Evolutionary conservation across 2,888 invertebrate genomes (phyloP).

Genomic region (Brachylomia viminalis): DNA sequence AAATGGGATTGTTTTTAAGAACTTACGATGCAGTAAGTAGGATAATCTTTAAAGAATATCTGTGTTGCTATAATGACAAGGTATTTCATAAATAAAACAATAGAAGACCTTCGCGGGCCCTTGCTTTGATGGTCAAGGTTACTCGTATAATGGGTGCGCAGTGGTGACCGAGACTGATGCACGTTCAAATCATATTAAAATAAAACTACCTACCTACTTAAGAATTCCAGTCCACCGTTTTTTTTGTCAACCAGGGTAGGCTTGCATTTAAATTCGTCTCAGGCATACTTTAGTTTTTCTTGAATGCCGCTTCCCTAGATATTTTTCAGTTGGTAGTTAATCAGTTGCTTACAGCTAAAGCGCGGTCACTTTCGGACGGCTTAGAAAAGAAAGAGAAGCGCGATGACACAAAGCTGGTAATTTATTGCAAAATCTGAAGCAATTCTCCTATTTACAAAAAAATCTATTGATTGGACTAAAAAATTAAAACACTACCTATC

Average conservation of each 20-base stretch:
- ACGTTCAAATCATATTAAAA: conserved; percentile 13
- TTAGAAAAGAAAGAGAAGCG: too few species aligned
- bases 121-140: conserved; percentile 57
- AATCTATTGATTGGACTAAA: too few species aligned
- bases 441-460: too few species aligned
- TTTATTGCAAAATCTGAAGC: too few species aligned
- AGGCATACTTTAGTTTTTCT: conserved; percentile 2
- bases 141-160: conserved; percentile 17
- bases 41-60: conserved; percentile 20
- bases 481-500: too few species aligned
- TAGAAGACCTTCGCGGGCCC: conserved; percentile 58
- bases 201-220: background rate
- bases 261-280: conserved; percentile 20
- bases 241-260: conserved; percentile 18
- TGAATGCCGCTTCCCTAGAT: background rate
- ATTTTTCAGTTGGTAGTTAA: conserved; percentile 11
- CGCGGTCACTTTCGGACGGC: too few species aligned
- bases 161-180: conserved; percentile 6
- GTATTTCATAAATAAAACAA: conserved; percentile 51
- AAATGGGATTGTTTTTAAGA: conserved; percentile 19
- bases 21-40: background rate
- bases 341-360: background rate
- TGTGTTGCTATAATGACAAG: conserved; percentile 15
- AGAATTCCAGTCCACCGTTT: conserved; percentile 15
- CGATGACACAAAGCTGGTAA: too few species aligned